Conservation (phyloP, 2,888 invertebrate species). For the Leucophora obtusa region DNA sequence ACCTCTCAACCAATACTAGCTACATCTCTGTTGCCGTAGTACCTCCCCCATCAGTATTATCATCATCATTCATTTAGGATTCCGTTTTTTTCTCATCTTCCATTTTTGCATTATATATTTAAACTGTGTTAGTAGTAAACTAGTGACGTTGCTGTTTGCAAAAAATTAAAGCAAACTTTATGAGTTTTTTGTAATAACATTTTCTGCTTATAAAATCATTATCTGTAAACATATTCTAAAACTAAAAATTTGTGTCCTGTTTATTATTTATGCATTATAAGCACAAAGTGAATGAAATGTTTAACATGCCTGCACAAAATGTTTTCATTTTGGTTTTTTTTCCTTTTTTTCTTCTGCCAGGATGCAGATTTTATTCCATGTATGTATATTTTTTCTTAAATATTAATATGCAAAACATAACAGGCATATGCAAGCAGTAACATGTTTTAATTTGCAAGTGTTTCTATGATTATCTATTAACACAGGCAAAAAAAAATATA, state of each 20-base stretch:
- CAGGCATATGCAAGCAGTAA: not conserved
- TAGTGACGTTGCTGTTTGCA: not conserved
- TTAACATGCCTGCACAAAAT: conserved; percentile 27
- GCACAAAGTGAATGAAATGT: conserved; percentile 45
- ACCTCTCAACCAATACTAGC: too few relatives aligned
- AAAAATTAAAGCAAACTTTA: conserved; percentile 4
- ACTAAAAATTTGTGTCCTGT: conserved; percentile 28
- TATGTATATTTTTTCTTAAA: not conserved
- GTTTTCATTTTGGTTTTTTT: not conserved
- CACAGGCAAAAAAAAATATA: too few relatives aligned
- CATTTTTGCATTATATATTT: conserved; percentile 2
- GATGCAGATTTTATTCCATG: not conserved
- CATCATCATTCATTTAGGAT: conserved; percentile 45
- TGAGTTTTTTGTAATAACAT: not conserved
- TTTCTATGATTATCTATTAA: too few relatives aligned
- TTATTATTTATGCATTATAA: conserved; percentile 57
- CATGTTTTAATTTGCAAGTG: not conserved
- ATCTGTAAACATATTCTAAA: conserved; percentile 7
- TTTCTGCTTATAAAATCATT: not conserved
- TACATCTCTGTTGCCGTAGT: not conserved
- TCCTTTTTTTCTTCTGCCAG: not conserved
- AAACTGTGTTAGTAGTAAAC: conserved; percentile 31
- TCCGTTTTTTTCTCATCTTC: conserved; percentile 11
- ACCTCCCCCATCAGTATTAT: not conserved
- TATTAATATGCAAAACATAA: not conserved